Evolutionary conservation across 1,140 invertebrate genomes (phyloP).

Genomic region (Teleopsis dalmanni): DNA sequence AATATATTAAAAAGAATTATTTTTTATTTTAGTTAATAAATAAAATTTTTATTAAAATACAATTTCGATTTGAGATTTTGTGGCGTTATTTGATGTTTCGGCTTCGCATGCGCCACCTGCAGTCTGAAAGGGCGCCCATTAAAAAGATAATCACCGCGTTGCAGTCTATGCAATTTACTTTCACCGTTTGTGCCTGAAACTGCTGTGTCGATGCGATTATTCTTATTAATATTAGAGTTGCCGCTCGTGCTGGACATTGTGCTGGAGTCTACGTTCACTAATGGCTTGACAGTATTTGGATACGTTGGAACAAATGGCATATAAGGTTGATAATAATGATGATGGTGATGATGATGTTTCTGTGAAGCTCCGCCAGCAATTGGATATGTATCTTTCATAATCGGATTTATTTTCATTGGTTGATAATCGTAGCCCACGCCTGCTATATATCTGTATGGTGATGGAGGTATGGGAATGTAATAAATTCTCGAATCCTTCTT

Average conservation of each 20-base stretch:
- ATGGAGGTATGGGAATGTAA: constrained; percentile 38
- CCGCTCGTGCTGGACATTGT: too few relatives aligned
- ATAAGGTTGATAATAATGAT: too few relatives aligned
- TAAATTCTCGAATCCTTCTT: constrained; percentile 42
- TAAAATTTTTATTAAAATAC: constrained; percentile 42
- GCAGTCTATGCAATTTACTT: constrained; percentile 27
- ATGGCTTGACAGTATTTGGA: too few relatives aligned
- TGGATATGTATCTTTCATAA: constrained; percentile 14
- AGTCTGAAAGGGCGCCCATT: constrained; percentile 37
- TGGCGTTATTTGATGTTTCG: constrained; percentile 24
- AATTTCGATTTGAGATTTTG: constrained; percentile 37
- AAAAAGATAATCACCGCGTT: constrained; percentile 36
- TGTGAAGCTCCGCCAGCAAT: not conserved
- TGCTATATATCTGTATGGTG: constrained; percentile 39
- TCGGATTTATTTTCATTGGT: constrained; percentile 37
- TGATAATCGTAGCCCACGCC: constrained; percentile 38
- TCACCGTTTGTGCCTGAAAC: constrained; percentile 7
- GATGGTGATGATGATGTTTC: constrained; percentile 13
- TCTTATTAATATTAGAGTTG: constrained; percentile 1
- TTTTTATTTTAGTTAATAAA: constrained; percentile 44
- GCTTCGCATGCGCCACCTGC: constrained; percentile 34
- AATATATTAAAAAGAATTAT: too few relatives aligned
- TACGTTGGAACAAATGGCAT: too few relatives aligned
- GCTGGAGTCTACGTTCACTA: too few relatives aligned
- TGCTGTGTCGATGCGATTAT: not conserved